Base-by-base conservation (phyloP, 2,888 invertebrate genomes). In the Ganaspis brasiliensis region DNA sequence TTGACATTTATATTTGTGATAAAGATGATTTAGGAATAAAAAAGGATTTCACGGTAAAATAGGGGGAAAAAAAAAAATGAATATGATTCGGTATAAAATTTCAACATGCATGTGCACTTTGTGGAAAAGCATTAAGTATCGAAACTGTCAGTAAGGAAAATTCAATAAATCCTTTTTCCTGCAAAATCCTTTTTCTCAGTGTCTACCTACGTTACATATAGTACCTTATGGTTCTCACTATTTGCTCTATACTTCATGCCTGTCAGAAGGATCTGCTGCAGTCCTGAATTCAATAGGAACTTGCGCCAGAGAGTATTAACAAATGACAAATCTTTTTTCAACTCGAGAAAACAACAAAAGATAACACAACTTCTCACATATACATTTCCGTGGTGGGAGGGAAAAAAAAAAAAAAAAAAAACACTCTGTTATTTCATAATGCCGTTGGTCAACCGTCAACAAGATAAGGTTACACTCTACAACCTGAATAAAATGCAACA, bases 61-160 rank as follows among this genome's bases (percentile, higher is more conserved):
- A 52, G 56, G 26, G 73, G 72, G 79, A 71, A 63, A n/a, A n/a
- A n/a, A n/a, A n/a, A 74, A 75, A 79, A 49, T 63, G 59, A 76
- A 76, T 77, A 78, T 71, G 75, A 80, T 74, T 70, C 19, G 19
- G 49, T 5, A 56, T 76, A 75, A 37, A 75, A 72, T 70, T 75
- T 67, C 74, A 67, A 57, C 63, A 55, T 55, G 45, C 35, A 52
- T 70, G 71, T 72, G 52, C 67, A 37, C 35, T 45, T 49, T 26
- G 63, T 14, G 45, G 57, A 76, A 59, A 63, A 74, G 67, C 67
- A n/a, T 67, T 45, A 67, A 67, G 67, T 45, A 45, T 67, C 67
- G 67, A 67, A 67, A 24, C 40, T 67, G 67, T 67, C 45, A 49
- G 24, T 24, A 45, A 67, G n/a, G 24, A 45, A 67, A 67, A 67